Conservation (phyloP, 2,113 vertebrate genomes). For the Poicephalus meyeri region DNA sequence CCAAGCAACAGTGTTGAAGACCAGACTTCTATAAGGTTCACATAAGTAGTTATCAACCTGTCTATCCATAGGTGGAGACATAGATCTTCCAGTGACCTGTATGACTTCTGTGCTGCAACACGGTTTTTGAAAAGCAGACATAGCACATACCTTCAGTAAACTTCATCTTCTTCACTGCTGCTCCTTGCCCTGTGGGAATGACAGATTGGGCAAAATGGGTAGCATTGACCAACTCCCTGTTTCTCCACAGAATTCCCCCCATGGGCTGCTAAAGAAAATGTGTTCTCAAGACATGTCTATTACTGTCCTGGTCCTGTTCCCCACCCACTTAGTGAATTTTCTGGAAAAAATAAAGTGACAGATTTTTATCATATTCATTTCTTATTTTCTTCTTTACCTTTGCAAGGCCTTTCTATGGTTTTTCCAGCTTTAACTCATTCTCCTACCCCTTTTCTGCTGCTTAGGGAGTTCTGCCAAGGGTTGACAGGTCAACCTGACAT, state of each 20-base stretch:
- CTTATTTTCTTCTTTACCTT: background rate
- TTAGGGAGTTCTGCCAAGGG: background rate
- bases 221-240: background rate
- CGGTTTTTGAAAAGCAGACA: background rate
- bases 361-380: background rate
- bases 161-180: background rate
- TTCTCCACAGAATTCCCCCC: background rate
- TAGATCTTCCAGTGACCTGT: background rate
- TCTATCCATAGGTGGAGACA: slow-evolving; percentile 24
- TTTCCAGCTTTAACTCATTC: background rate
- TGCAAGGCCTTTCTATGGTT: background rate
- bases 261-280: background rate
- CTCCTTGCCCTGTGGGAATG: background rate
- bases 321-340: background rate
- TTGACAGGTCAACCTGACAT: background rate
- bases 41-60: background rate
- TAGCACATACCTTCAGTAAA: background rate
- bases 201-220: background rate
- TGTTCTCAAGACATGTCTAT: background rate
- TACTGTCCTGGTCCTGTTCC: background rate
- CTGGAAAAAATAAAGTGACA: background rate
- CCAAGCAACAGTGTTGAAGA: background rate
- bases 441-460: background rate
- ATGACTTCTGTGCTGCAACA: background rate
- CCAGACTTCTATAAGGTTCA: background rate